Evolutionary conservation across 2,113 vertebrate genomes (phyloP).

Genomic region (Dicaeum eximium): DNA sequence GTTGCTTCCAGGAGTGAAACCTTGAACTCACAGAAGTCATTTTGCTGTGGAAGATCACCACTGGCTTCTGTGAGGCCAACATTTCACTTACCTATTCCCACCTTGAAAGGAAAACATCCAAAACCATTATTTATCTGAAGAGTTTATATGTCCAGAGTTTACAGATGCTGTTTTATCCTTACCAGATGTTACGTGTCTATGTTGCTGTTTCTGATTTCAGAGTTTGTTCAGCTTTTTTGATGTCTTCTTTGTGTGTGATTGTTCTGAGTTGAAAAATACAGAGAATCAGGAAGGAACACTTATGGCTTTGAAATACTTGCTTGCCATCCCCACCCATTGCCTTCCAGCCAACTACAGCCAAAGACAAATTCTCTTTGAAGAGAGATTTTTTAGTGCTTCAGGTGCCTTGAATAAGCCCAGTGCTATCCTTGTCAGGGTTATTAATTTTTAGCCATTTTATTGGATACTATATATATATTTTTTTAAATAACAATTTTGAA

Average conservation of each 20-base stretch:
- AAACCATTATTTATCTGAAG: not conserved
- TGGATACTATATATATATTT: not conserved
- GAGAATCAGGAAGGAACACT: slow-evolving; percentile 27
- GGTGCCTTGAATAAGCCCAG: rapidly evolving
- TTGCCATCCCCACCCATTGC: not conserved
- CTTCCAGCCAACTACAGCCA: not conserved
- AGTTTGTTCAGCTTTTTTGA: not conserved
- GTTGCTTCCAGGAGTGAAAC: not conserved
- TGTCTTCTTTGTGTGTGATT: not conserved
- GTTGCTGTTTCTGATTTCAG: not conserved
- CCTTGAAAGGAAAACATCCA: not conserved
- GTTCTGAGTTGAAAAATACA: slow-evolving; percentile 12
- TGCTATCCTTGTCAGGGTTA: not conserved
- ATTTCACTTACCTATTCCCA: not conserved
- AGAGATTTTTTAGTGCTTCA: not conserved
- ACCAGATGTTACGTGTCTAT: not conserved
- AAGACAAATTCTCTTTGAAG: not conserved
- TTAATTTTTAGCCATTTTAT: slow-evolving; percentile 9
- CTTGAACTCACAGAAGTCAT: not conserved
- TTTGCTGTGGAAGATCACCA: not conserved
- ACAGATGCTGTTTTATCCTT: not conserved
- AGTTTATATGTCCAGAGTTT: not conserved
- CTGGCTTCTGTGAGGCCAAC: not conserved
- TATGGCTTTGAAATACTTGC: not conserved
- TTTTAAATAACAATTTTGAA: slow-evolving; percentile 47